Evolutionary conservation across 30 jellyfish, hydroid and myxozoan genomes (phyloP).

Genomic region (Clytia hemisphaerica): DNA sequence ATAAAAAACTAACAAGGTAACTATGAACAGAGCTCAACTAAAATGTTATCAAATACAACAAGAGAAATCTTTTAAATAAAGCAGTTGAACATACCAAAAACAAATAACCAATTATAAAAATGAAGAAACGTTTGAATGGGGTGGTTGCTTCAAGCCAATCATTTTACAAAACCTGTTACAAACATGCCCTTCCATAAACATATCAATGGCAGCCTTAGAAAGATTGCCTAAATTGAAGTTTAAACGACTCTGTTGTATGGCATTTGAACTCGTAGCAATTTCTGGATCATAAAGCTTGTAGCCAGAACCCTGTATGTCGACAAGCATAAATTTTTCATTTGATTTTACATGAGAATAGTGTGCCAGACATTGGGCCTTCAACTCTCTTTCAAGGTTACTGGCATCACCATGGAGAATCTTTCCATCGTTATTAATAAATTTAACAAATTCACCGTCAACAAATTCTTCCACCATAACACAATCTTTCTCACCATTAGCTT

Average conservation of each 20-base stretch:
- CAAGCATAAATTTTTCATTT: background rate
- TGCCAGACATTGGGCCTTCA: conserved; percentile 26
- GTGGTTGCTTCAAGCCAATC: no score
- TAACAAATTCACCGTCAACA: no score
- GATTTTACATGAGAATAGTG: conserved; percentile 22
- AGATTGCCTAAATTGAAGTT: conserved; percentile 31
- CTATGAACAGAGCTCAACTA: no score
- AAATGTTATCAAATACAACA: no score
- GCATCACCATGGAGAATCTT: conserved; percentile 14
- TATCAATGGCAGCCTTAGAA: background rate
- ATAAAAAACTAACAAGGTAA: no score
- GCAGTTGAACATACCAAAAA: no score
- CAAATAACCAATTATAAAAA: no score
- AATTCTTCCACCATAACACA: conserved; percentile 32
- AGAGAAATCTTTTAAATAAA: no score
- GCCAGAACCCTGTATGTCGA: conserved; percentile 38
- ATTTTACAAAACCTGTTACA: conserved; percentile 18
- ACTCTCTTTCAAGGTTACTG: background rate
- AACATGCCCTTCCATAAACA: background rate
- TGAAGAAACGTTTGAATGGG: no score
- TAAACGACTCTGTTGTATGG: conserved; percentile 1
- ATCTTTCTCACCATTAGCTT: background rate
- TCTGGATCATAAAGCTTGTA: conserved; percentile 27
- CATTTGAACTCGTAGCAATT: conserved; percentile 20
- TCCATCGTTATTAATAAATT: no score